These are phyloP conservation scores for Chaunax sp. DNA, from an alignment of 2,797 vertebrate species.

Conservation along the genomic window DNA sequence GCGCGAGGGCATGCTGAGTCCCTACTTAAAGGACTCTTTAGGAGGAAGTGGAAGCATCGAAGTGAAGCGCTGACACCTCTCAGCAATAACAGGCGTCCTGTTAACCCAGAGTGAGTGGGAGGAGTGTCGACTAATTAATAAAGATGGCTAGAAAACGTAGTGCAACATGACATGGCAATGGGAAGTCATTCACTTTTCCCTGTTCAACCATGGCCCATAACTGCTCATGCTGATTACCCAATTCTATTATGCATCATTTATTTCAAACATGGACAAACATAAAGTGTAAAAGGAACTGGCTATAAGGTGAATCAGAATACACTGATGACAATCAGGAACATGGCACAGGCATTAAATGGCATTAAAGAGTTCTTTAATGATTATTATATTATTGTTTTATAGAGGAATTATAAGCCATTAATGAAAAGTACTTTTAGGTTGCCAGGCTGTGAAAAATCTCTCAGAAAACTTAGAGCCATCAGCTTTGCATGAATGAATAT, in stretches of 20 bases:
- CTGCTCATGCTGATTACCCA: background rate
- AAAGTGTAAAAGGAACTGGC: too few relatives aligned
- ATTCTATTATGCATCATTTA: background rate
- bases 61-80: slow-evolving; percentile 33
- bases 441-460: too few relatives aligned
- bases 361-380: background rate
- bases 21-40: slow-evolving; percentile 8
- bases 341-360: too few relatives aligned
- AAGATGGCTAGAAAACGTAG: slow-evolving; percentile 11
- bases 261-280: too few relatives aligned
- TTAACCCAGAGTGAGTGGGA: slow-evolving; percentile 35
- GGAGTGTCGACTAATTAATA: slow-evolving; percentile 1
- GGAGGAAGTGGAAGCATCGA: slow-evolving; percentile 20
- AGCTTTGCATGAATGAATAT: background rate
- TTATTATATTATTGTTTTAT: background rate
- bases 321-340: too few relatives aligned
- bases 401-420: background rate
- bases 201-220: background rate
- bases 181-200: slow-evolving; percentile 1
- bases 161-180: slow-evolving; percentile 4
- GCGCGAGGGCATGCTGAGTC: slow-evolving; percentile 11
- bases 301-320: too few relatives aligned
- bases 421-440: background rate
- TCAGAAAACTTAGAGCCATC: background rate
- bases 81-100: slow-evolving; percentile 12